These are phyloP conservation scores for Escarpia spicata DNA, from an alignment of 2,888 invertebrate species.

Conservation along the genomic window DNA sequence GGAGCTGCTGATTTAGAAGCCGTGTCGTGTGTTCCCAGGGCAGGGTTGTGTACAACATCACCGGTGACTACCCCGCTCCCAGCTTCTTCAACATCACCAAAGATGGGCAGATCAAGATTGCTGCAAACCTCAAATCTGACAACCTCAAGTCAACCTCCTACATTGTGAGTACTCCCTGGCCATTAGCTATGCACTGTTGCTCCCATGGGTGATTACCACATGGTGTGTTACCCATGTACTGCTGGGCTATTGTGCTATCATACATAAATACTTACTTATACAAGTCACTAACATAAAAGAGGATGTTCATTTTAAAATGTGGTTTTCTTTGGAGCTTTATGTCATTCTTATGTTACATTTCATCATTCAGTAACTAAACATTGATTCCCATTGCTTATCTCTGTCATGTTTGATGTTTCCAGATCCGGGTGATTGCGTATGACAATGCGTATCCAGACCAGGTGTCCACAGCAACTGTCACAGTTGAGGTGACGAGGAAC, in stretches of 20 bases:
- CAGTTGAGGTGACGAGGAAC: slow-evolving; percentile 49
- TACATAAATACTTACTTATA: neutral
- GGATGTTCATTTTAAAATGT: neutral
- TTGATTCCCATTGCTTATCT: neutral
- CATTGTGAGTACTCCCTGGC: slow-evolving; percentile 33
- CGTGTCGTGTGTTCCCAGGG: slow-evolving; percentile 34
- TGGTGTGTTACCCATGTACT: neutral
- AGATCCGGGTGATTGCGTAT: slow-evolving; percentile 39
- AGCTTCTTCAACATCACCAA: slow-evolving; percentile 51
- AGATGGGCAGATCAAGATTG: slow-evolving; percentile 48
- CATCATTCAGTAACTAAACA: neutral
- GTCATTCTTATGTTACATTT: neutral
- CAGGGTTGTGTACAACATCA: slow-evolving; percentile 37
- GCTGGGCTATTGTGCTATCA: neutral
- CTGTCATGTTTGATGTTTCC: neutral
- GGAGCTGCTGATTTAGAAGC: neutral
- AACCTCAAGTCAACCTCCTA: slow-evolving; percentile 43
- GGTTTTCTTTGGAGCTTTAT: neutral
- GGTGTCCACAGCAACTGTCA: slow-evolving; percentile 38
- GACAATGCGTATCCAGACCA: slow-evolving; percentile 45
- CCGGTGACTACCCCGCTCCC: slow-evolving; percentile 45
- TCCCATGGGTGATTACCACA: neutral
- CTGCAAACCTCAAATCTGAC: slow-evolving; percentile 44
- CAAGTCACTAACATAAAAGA: neutral
- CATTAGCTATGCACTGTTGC: neutral